Evolutionary conservation across 2,888 invertebrate genomes (phyloP).

Genomic region (Molanna angustata): DNA sequence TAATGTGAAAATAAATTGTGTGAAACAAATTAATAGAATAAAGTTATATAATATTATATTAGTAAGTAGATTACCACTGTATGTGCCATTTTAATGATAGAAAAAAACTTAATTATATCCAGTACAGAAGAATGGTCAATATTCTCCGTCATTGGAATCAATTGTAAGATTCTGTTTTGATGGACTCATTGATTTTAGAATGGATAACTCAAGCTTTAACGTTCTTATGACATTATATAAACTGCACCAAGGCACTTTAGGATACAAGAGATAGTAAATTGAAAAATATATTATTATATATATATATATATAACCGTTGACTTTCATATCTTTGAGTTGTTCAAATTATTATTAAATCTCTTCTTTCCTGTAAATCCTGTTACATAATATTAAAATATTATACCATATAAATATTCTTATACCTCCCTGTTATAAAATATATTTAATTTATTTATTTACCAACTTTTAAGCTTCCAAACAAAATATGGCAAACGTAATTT

Average conservation of each 20-base stretch:
- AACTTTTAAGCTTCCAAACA: neutral
- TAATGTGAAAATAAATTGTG: slow-evolving; percentile 12
- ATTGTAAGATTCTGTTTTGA: neutral
- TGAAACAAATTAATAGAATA: neutral
- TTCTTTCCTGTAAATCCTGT: no score
- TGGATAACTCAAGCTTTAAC: slow-evolving; percentile 34
- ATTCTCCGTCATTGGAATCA: slow-evolving; percentile 1
- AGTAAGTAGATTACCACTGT: slow-evolving; percentile 31
- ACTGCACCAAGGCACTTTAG: slow-evolving; percentile 32
- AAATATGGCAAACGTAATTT: no score
- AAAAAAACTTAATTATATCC: slow-evolving; percentile 11
- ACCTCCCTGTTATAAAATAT: no score
- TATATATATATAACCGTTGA: neutral
- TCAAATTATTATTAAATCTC: no score
- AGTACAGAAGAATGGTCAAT: slow-evolving; percentile 5
- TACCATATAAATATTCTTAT: no score
- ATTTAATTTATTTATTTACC: neutral
- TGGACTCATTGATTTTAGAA: slow-evolving; percentile 13
- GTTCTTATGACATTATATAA: slow-evolving; percentile 33
- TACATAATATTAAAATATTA: no score
- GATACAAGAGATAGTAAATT: slow-evolving; percentile 11
- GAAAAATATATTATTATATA: slow-evolving; percentile 8
- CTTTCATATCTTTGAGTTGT: slow-evolving; percentile 7
- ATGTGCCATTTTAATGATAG: slow-evolving; percentile 33
- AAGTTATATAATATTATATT: slow-evolving; percentile 7